Evolutionary conservation across 2,797 vertebrate genomes (phyloP).

Genomic region (Alfaro cultratus): DNA sequence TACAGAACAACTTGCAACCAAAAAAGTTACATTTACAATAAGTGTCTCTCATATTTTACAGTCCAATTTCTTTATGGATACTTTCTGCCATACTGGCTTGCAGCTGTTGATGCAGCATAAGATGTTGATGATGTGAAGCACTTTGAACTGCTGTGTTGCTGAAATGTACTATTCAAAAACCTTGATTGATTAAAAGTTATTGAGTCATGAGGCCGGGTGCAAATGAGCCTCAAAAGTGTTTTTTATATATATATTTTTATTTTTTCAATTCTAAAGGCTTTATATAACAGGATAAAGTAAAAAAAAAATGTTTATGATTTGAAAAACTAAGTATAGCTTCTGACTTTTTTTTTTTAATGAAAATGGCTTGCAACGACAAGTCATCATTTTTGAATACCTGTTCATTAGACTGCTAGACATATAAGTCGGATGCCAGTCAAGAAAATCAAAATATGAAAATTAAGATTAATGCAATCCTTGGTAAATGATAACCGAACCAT

Average conservation of each 20-base stretch:
- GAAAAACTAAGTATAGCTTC: neutral
- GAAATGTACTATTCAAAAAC: too few relatives aligned
- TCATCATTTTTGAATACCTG: neutral
- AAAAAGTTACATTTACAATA: neutral
- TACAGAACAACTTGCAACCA: neutral
- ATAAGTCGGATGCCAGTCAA: neutral
- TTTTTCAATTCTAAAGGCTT: neutral
- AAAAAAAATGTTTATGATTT: neutral
- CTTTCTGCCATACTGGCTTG: neutral
- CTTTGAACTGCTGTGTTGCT: too few relatives aligned
- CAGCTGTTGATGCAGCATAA: neutral
- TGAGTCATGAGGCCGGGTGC: neutral
- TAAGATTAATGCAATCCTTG: neutral
- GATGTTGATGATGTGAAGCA: neutral
- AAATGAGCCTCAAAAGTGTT: neutral
- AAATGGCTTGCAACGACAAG: neutral
- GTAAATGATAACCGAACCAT: neutral
- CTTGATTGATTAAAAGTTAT: neutral
- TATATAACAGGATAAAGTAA: neutral
- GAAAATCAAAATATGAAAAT: neutral
- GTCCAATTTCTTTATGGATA: neutral
- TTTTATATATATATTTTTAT: too few relatives aligned
- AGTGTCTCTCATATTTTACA: neutral
- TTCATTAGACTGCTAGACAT: neutral
- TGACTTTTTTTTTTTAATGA: neutral